Percentiles rank a stretch among this genome's conserved stretches.
Conservation (phyloP, 1,140 invertebrate species). For the Pantala flavescens region DNA sequence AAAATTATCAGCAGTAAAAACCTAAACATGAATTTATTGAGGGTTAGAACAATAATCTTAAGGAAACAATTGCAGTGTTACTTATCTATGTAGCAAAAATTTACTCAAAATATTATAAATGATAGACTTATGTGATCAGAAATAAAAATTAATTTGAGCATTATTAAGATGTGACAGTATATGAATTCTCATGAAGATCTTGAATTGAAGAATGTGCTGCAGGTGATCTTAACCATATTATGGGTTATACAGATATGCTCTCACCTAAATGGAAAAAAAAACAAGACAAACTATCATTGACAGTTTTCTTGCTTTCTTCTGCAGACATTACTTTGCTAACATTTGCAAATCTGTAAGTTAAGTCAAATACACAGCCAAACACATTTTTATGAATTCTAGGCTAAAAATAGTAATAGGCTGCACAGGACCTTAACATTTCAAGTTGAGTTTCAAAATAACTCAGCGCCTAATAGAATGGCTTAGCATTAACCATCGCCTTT, state of each 20-base stretch:
- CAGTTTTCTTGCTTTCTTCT: neutral
- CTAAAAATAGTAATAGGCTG: constrained; percentile 6
- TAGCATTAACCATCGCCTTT: neutral
- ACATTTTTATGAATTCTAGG: neutral
- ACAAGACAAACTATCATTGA: neutral
- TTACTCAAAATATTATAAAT: neutral
- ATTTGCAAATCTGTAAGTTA: neutral
- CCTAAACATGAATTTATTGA: neutral
- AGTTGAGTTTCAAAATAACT: neutral
- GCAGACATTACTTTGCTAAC: neutral
- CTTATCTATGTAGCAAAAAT: neutral
- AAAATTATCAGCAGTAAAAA: neutral
- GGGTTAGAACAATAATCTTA: too few species aligned
- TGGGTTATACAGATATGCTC: too few species aligned
- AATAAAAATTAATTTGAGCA: constrained; percentile 4
- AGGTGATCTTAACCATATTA: neutral
- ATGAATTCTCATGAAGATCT: neutral
- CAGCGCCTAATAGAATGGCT: neutral
- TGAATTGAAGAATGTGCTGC: neutral
- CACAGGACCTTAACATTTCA: neutral
- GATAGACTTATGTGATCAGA: neutral
- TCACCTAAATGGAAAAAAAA: neutral
- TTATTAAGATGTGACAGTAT: neutral
- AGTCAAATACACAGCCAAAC: neutral
- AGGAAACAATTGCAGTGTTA: neutral